A percentile compares a stretch with the other conserved stretches of the same genome.
phyloP scores from a whole-genome alignment of 1,140 invertebrate species.

The Leptopilina clavipes region DNA sequence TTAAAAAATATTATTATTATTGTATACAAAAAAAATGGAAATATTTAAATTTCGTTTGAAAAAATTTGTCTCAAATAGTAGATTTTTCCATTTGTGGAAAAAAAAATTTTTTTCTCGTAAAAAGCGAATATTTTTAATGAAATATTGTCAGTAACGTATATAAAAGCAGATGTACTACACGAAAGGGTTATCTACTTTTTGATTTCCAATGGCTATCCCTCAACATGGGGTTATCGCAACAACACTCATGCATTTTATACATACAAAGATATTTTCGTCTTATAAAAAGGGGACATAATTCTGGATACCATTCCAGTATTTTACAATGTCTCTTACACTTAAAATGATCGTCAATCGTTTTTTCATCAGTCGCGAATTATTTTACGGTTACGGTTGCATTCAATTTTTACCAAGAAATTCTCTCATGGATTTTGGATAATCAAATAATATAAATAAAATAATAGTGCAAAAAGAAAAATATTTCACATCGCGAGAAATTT shows the following conservation, averaged over 20 bases:
- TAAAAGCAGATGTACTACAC: constrained; percentile 52
- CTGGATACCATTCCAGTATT: constrained; percentile 59
- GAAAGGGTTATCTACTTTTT: constrained; percentile 63
- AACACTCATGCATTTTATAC: constrained; percentile 60
- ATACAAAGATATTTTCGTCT: constrained; percentile 57
- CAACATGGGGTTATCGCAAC: constrained; percentile 65
- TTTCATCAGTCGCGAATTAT: constrained; percentile 14
- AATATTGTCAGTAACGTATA: constrained; percentile 9
- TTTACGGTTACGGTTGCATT: neutral
- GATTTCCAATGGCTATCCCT: constrained; percentile 58
- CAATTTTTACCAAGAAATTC: neutral
- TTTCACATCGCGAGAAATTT: too few relatives aligned
- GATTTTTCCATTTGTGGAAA: neutral
- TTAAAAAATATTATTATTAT: too few relatives aligned
- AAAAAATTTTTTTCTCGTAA: constrained; percentile 4
- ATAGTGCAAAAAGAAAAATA: too few relatives aligned
- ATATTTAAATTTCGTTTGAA: too few relatives aligned
- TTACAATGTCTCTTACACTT: constrained; percentile 55
- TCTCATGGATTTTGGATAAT: constrained; percentile 8
- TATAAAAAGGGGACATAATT: constrained; percentile 65
- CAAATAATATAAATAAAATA: too few relatives aligned
- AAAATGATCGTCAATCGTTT: constrained; percentile 62
- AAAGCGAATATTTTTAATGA: constrained; percentile 44
- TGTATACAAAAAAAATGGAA: too few relatives aligned
- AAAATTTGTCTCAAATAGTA: too few relatives aligned